Evolutionary conservation across 2,797 vertebrate genomes (phyloP).

Genomic region (Podargus strigoides): DNA sequence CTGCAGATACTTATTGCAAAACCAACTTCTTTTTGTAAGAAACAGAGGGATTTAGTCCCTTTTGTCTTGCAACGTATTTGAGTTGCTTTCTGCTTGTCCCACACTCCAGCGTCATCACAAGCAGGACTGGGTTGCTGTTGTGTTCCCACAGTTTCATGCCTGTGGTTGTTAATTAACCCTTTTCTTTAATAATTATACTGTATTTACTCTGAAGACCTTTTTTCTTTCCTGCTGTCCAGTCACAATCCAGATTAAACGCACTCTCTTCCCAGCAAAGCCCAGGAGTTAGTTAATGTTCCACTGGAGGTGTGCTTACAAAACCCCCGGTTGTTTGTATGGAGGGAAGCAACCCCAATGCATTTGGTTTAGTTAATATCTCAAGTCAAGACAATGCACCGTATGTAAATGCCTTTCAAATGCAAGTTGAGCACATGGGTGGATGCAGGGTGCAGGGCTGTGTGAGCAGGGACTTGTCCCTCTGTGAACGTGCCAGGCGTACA

Average conservation of each 20-base stretch:
- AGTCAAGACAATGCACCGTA: not conserved
- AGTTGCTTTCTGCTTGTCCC: not conserved
- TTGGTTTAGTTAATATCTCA: not conserved
- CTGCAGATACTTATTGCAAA: not conserved
- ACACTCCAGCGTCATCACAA: not conserved
- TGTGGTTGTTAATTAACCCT: not conserved
- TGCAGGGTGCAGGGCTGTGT: not conserved
- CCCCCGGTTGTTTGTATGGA: not conserved
- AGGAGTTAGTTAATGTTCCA: constrained; percentile 29
- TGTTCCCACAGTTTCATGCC: not conserved
- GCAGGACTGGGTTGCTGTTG: not conserved
- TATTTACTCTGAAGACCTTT: constrained; percentile 1
- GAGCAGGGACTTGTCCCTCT: not conserved
- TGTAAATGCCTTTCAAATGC: not conserved
- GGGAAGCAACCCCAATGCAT: not conserved
- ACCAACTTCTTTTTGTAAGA: not conserved
- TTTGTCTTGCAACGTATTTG: not conserved
- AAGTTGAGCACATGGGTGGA: not conserved
- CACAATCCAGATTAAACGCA: not conserved
- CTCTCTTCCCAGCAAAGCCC: constrained; percentile 12
- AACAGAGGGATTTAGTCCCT: not conserved
- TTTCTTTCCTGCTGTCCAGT: not conserved
- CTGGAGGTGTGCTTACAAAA: not conserved
- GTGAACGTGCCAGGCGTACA: accelerated
- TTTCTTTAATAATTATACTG: not conserved